These are phyloP conservation scores for Tenthredo distinguenda DNA, from an alignment of 2,888 invertebrate species.

Conservation along the genomic window DNA sequence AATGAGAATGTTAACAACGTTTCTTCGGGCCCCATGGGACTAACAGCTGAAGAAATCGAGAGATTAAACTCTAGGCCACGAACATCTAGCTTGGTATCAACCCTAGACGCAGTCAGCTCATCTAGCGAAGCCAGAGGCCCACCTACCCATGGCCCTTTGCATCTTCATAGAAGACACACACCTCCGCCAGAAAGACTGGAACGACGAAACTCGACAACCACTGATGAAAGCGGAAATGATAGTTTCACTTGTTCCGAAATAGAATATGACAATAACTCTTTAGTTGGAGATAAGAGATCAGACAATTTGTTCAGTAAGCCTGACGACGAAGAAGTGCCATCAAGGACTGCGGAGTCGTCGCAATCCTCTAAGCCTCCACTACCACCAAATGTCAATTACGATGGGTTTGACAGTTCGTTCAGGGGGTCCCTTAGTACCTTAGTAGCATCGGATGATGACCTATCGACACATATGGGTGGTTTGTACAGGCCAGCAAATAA, in stretches of 20 bases:
- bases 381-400: constrained; percentile 88
- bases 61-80: constrained; percentile 92
- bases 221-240: constrained; percentile 96
- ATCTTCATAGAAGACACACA: constrained; percentile 84
- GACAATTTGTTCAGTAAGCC: constrained; percentile 82
- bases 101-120: constrained; percentile 96
- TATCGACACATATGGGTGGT: constrained; percentile 89
- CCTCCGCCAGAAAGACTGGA: constrained; percentile 85
- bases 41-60: constrained; percentile 96
- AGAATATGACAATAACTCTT: constrained; percentile 95
- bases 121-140: constrained; percentile 90
- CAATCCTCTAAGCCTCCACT: constrained; percentile 83
- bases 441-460: constrained; percentile 95
- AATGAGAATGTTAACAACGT: constrained; percentile 82
- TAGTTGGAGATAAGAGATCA: constrained; percentile 88
- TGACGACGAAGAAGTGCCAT: constrained; percentile 79
- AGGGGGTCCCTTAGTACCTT: constrained; percentile 95
- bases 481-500: constrained; percentile 90
- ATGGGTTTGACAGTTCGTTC: constrained; percentile 96
- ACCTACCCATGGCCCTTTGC: constrained; percentile 84
- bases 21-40: constrained; percentile 87
- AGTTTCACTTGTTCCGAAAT: constrained; percentile 99
- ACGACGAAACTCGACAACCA: constrained; percentile 90
- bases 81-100: constrained; percentile 91
- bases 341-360: constrained; percentile 78